phyloP scores from a whole-genome alignment of 2,797 vertebrate species.

The Iguana delicatissima region DNA sequence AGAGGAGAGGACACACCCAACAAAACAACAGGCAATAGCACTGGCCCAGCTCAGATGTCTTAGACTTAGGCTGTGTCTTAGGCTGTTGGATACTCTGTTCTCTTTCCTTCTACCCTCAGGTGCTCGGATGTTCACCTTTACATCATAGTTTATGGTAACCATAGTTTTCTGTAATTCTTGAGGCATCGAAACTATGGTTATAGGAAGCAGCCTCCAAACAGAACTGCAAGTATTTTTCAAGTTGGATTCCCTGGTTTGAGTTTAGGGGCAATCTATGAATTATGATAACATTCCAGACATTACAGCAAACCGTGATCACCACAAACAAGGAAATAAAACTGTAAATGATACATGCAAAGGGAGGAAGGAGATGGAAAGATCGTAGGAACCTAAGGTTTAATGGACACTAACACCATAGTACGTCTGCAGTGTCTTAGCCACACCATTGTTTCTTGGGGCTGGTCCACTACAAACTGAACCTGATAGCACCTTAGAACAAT shows the following conservation, averaged over 20 bases:
- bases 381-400: no score
- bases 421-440: no score
- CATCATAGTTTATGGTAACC: neutral
- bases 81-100: neutral
- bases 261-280: neutral
- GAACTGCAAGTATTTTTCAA: neutral
- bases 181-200: neutral
- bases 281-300: neutral
- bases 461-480: neutral
- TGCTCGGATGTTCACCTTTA: neutral
- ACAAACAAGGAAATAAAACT: neutral
- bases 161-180: neutral
- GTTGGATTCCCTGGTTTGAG: neutral
- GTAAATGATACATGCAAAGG: neutral
- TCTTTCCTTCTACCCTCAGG: neutral
- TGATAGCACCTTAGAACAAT: conserved; percentile 8
- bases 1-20: neutral
- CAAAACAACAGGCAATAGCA: neutral
- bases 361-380: neutral
- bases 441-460: neutral
- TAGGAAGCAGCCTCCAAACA: neutral
- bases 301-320: neutral
- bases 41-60: neutral
- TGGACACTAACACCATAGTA: neutral
- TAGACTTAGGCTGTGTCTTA: no score